phyloP scores from a whole-genome alignment of 2,113 vertebrate genomes.

The Pipra filicauda region DNA sequence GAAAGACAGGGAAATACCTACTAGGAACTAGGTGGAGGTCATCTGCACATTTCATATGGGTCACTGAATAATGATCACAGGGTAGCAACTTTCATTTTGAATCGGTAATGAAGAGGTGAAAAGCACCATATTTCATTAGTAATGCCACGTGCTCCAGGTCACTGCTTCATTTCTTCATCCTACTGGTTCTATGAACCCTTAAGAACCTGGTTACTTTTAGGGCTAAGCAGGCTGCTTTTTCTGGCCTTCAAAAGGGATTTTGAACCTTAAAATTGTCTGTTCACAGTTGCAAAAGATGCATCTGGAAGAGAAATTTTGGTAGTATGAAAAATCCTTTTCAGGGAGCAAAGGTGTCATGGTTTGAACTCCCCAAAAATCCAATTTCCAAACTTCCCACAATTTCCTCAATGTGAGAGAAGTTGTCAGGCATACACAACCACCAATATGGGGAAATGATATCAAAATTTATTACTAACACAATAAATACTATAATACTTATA shows the following conservation, averaged over 20 bases:
- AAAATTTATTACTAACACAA: too few species aligned
- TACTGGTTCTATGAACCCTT: neutral
- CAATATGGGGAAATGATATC: too few species aligned
- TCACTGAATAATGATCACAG: neutral
- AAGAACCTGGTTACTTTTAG: neutral
- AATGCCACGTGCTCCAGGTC: neutral
- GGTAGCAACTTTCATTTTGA: neutral
- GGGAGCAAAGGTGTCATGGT: neutral
- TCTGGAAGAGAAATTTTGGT: neutral
- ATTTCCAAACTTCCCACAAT: too few species aligned
- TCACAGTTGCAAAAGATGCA: neutral
- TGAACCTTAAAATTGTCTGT: neutral
- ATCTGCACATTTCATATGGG: neutral
- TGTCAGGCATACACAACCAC: too few species aligned
- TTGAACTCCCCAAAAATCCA: too few species aligned
- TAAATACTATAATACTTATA: too few species aligned
- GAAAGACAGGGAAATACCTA: neutral
- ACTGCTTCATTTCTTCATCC: neutral
- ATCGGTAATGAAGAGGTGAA: neutral
- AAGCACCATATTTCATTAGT: neutral
- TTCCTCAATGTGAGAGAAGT: too few species aligned
- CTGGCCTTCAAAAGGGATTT: neutral
- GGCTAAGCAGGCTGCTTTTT: neutral
- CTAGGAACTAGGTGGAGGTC: constrained; percentile 16
- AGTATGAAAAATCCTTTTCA: neutral